Conservation (phyloP, 1,140 invertebrate species). For the Reticulitermes speratus region DNA sequence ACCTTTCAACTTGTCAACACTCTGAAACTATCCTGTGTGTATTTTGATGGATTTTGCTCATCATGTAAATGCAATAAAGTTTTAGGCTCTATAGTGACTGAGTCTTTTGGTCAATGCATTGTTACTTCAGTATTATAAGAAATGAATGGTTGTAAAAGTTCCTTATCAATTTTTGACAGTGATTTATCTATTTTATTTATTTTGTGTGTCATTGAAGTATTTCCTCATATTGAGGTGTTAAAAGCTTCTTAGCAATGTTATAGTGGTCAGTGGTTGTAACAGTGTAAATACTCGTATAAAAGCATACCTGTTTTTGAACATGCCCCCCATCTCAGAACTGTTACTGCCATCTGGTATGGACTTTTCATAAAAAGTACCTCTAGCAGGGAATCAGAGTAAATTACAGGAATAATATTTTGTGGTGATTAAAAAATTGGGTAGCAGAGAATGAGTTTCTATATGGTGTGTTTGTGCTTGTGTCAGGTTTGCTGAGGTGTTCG, state of each 20-base stretch:
- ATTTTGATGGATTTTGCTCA: not conserved
- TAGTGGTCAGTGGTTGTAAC: not conserved
- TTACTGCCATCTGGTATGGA: not conserved
- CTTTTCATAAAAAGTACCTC: not conserved
- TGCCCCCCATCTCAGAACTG: not conserved
- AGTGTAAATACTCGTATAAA: not conserved
- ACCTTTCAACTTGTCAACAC: not conserved
- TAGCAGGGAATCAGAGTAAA: not conserved
- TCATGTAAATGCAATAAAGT: not conserved
- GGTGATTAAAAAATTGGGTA: not conserved
- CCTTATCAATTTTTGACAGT: not conserved
- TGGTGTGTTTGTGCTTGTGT: not conserved
- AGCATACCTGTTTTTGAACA: not conserved
- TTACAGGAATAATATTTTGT: not conserved
- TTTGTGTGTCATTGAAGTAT: not conserved
- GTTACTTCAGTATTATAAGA: not conserved
- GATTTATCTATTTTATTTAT: not conserved
- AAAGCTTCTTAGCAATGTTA: not conserved
- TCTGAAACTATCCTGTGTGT: not conserved
- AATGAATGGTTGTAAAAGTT: not conserved
- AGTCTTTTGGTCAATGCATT: not conserved
- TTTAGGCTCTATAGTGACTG: not conserved
- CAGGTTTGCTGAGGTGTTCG: not conserved
- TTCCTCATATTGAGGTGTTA: slow-evolving; percentile 7
- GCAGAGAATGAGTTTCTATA: not conserved